These are phyloP conservation scores for Thalassarche chlororhynchos DNA, from an alignment of 2,113 vertebrate genomes.

Conservation along the genomic window DNA sequence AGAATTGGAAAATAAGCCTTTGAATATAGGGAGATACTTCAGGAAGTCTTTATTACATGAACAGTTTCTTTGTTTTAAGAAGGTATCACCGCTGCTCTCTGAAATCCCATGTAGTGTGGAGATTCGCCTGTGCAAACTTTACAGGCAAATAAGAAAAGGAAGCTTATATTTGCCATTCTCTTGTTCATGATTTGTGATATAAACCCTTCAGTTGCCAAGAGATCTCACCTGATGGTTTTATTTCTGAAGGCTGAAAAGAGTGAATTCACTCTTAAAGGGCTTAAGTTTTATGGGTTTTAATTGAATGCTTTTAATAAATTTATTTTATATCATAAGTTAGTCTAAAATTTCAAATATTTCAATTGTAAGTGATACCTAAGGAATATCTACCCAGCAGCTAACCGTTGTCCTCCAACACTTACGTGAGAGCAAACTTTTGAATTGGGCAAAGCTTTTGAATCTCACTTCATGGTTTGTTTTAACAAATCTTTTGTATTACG, in stretches of 20 bases:
- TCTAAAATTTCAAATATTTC: not conserved
- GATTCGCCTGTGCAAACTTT: not conserved
- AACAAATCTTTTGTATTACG: not conserved
- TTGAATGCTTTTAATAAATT: not conserved
- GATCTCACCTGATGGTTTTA: not conserved
- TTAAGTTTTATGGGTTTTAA: not conserved
- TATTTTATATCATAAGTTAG: not conserved
- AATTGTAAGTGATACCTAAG: not conserved
- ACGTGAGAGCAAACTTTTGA: not conserved
- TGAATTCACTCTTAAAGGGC: not conserved
- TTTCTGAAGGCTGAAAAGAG: not conserved
- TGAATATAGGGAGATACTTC: not conserved
- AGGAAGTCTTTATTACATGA: not conserved
- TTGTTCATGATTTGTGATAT: not conserved
- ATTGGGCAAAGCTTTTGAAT: not conserved
- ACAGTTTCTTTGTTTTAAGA: not conserved
- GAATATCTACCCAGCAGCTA: not conserved
- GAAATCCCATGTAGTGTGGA: not conserved
- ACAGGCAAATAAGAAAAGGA: not conserved
- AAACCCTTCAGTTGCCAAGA: not conserved
- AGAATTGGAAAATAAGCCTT: not conserved
- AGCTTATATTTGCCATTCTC: not conserved
- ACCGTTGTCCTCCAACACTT: not conserved
- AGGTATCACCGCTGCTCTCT: not conserved
- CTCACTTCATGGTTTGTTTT: not conserved